Evolutionary conservation across 2,888 invertebrate genomes (phyloP).

Genomic region (Sinhomidia bicolor): DNA sequence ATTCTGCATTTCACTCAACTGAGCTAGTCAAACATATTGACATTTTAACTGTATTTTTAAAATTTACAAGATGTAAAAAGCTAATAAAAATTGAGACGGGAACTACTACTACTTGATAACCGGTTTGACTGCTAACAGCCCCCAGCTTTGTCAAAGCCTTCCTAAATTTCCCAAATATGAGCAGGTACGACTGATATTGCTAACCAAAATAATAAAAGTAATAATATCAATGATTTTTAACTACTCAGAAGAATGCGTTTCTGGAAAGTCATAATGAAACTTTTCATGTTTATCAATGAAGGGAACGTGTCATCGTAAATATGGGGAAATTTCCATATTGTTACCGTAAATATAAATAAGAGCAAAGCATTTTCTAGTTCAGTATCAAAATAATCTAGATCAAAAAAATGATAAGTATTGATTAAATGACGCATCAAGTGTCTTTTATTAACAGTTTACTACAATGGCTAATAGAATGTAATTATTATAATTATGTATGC

Average conservation of each 20-base stretch:
- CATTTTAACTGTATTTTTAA: constrained; percentile 28
- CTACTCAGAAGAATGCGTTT: background rate
- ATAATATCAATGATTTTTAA: background rate
- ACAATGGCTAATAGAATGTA: background rate
- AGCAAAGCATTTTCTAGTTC: constrained; percentile 26
- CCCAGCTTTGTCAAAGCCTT: background rate
- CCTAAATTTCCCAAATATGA: background rate
- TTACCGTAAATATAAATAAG: background rate
- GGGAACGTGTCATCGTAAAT: background rate
- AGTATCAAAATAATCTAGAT: constrained; percentile 2
- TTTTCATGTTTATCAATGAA: background rate
- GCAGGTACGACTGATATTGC: background rate
- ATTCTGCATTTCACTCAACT: constrained; percentile 37
- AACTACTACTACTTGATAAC: background rate
- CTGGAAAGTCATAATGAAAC: background rate
- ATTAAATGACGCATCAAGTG: background rate
- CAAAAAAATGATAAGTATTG: background rate
- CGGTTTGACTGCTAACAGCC: background rate
- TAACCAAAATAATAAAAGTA: background rate
- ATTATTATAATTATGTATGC: background rate
- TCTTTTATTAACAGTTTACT: background rate
- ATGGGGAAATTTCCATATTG: background rate
- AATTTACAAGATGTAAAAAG: background rate
- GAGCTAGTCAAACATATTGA: constrained; percentile 56
- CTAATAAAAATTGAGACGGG: background rate